A percentile compares a stretch with the other conserved stretches of the same genome.
Conservation (phyloP, 2,797 vertebrate species). For the Anguilla megastoma region DNA sequence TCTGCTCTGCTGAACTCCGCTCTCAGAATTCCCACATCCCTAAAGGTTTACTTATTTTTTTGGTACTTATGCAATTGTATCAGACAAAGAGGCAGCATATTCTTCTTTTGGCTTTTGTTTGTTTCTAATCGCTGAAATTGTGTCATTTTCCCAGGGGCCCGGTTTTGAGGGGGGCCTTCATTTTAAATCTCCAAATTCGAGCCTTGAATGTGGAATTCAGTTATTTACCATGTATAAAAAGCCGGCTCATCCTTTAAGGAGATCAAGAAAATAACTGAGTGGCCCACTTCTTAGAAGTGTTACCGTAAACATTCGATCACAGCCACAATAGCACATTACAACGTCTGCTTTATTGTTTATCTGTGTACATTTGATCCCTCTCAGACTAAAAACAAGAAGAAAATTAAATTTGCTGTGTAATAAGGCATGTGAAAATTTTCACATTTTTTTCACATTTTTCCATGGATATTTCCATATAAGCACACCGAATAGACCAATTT, state of each 20-base stretch:
- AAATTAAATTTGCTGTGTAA: not conserved
- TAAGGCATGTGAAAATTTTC: not conserved
- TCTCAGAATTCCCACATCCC: not conserved
- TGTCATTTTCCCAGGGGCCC: not conserved
- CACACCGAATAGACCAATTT: not conserved
- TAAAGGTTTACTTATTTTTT: not conserved
- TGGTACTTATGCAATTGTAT: not conserved
- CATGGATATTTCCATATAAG: not conserved
- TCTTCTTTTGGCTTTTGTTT: not conserved
- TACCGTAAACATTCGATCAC: not conserved
- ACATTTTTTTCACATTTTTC: not conserved
- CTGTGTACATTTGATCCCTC: not conserved
- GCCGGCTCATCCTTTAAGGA: not conserved
- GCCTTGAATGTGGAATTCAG: not conserved
- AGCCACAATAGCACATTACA: not conserved
- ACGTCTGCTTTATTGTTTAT: not conserved
- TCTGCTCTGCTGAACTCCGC: slow-evolving; percentile 9
- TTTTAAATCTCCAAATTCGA: not conserved
- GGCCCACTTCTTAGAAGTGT: not conserved
- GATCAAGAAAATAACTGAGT: not conserved
- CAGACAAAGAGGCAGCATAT: not conserved
- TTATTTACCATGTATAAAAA: not conserved
- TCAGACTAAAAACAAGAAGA: not conserved
- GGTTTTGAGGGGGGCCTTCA: not conserved
- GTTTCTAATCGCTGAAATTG: not conserved